A percentile compares a stretch with the other conserved stretches of the same genome.
These are phyloP conservation scores for Drosophila asahinai DNA, from an alignment of 1,140 invertebrate species.

Conservation along the genomic window DNA sequence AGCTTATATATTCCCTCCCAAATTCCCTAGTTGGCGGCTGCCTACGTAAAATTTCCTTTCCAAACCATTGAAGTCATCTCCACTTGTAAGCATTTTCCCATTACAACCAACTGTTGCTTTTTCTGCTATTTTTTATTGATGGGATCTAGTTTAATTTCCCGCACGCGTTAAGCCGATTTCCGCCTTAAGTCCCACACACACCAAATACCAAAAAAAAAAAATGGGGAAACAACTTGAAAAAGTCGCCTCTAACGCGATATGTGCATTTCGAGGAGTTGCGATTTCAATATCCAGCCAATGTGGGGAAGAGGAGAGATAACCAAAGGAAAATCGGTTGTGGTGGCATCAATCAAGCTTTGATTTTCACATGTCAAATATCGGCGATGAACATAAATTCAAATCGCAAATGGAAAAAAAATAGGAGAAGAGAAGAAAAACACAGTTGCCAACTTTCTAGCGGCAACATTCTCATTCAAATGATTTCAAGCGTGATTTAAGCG, in stretches of 20 bases:
- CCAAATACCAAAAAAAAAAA: neutral
- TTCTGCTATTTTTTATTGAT: constrained; percentile 9
- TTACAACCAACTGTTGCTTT: constrained; percentile 15
- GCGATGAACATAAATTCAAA: constrained; percentile 73
- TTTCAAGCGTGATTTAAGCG: constrained; percentile 52
- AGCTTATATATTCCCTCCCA: neutral
- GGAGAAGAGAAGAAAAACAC: constrained; percentile 20
- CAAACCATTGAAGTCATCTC: constrained; percentile 16
- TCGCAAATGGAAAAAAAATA: constrained; percentile 25
- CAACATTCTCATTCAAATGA: constrained; percentile 68
- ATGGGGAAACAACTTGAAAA: neutral
- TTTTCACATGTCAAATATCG: constrained; percentile 74
- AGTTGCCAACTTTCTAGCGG: constrained; percentile 67
- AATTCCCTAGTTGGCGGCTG: neutral
- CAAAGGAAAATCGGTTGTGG: constrained; percentile 39
- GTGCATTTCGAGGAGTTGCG: constrained; percentile 28
- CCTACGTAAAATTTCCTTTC: neutral
- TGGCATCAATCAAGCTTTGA: constrained; percentile 78
- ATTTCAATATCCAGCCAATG: constrained; percentile 21
- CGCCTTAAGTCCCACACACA: constrained; percentile 47
- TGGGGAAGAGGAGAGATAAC: neutral
- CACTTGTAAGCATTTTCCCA: constrained; percentile 8
- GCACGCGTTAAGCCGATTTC: constrained; percentile 53
- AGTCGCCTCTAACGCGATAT: constrained; percentile 9
- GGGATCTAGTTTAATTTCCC: constrained; percentile 51